phyloP scores from a whole-genome alignment of 2,797 vertebrate species.

The Ambastaia sidthimunki region DNA sequence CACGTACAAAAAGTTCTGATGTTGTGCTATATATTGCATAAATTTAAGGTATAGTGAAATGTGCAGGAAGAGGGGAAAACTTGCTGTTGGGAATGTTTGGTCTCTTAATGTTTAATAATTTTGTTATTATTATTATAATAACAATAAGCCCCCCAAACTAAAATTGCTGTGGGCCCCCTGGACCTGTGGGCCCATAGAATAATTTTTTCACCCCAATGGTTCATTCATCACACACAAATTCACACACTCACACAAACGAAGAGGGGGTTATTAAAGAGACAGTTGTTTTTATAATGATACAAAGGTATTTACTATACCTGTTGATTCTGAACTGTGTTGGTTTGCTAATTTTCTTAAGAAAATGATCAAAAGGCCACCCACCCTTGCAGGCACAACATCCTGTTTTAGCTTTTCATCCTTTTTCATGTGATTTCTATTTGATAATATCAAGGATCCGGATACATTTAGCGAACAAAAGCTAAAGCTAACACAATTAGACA shows the following conservation, averaged over 20 bases:
- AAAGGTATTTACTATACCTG: background rate
- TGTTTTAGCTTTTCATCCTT: background rate
- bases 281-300: background rate
- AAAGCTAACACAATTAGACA: background rate
- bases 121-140: too few relatives aligned
- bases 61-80: too few relatives aligned
- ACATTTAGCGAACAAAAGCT: background rate
- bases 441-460: background rate
- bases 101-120: too few relatives aligned
- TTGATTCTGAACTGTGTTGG: background rate
- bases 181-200: background rate
- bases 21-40: background rate
- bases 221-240: background rate
- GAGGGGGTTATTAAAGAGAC: background rate
- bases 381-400: background rate
- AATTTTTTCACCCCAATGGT: background rate
- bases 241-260: background rate
- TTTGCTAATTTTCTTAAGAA: background rate
- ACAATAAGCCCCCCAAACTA: too few relatives aligned
- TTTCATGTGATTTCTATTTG: background rate
- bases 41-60: too few relatives aligned
- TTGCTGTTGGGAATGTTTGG: too few relatives aligned
- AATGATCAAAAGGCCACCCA: background rate
- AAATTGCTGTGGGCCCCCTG: background rate
- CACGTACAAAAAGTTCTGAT: conserved; percentile 56